Evolutionary conservation across 2,888 invertebrate genomes (phyloP).

Genomic region (Anthrax anthrax): DNA sequence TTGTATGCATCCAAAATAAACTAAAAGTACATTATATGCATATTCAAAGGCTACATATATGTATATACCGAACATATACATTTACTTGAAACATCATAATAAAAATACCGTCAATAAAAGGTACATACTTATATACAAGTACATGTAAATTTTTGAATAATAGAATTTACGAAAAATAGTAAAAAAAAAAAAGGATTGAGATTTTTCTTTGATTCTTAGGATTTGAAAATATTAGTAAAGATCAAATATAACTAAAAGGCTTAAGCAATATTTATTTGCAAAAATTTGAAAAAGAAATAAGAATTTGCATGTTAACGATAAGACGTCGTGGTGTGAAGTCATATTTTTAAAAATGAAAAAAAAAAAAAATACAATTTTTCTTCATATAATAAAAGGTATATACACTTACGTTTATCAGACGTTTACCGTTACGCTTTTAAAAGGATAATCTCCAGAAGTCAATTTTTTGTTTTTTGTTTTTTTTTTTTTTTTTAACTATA

Average conservation of each 20-base stretch:
- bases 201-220: background rate
- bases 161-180: background rate
- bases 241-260: background rate
- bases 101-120: background rate
- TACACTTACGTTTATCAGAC: background rate
- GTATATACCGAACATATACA: too few relatives aligned
- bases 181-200: background rate
- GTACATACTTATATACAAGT: background rate
- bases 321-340: background rate
- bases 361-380: too few relatives aligned
- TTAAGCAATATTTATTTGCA: background rate
- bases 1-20: too few relatives aligned
- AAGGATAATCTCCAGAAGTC: background rate
- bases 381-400: too few relatives aligned
- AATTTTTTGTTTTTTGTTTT: background rate
- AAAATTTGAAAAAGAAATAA: background rate
- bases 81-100: too few relatives aligned
- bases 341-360: too few relatives aligned
- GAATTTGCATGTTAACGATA: too few relatives aligned
- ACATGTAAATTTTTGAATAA: background rate
- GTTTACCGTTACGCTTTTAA: background rate
- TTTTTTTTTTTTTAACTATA: too few relatives aligned
- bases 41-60: too few relatives aligned
- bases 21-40: too few relatives aligned
- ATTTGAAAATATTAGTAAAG: background rate